Conservation (phyloP, 2,797 vertebrate genomes). For the Chelidonichthys spinosus region DNA sequence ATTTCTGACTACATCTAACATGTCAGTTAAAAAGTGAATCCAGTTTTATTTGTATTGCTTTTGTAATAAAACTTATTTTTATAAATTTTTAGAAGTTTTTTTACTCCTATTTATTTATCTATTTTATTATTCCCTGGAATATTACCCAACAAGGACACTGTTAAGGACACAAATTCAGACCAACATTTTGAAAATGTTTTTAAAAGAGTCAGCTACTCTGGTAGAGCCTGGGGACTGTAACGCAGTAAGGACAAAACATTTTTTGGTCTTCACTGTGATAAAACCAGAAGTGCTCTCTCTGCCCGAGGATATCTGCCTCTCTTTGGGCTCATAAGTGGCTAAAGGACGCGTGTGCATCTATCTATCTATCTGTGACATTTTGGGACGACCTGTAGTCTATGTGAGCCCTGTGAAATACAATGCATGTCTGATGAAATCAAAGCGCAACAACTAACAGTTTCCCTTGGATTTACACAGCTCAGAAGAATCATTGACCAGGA, state of each 20-base stretch:
- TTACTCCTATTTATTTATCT: no score
- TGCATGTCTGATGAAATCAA: slow-evolving; percentile 12
- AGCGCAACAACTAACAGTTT: not conserved
- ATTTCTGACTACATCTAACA: not conserved
- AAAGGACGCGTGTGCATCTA: not conserved
- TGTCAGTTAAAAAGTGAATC: not conserved
- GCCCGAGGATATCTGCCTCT: slow-evolving; percentile 2
- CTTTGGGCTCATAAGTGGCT: slow-evolving; percentile 6
- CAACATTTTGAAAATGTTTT: not conserved
- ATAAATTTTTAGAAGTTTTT: no score
- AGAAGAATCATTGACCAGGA: not conserved
- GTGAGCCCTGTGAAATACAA: not conserved
- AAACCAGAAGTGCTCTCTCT: slow-evolving; percentile 1
- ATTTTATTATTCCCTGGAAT: no score
- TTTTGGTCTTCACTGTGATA: not conserved
- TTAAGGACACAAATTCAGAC: no score
- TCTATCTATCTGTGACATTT: not conserved
- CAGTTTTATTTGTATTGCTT: not conserved
- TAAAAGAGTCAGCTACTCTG: slow-evolving; percentile 8
- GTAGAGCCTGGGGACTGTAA: not conserved
- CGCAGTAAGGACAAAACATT: not conserved
- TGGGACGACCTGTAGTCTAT: not conserved
- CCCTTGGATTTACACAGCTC: slow-evolving; percentile 12
- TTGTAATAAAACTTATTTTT: no score
- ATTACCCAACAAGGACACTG: no score